Evolutionary conservation across 1,140 invertebrate genomes (phyloP), one percentile per base, ranked within the genome.

Genomic region (Asbolus verrucosus): DNA sequence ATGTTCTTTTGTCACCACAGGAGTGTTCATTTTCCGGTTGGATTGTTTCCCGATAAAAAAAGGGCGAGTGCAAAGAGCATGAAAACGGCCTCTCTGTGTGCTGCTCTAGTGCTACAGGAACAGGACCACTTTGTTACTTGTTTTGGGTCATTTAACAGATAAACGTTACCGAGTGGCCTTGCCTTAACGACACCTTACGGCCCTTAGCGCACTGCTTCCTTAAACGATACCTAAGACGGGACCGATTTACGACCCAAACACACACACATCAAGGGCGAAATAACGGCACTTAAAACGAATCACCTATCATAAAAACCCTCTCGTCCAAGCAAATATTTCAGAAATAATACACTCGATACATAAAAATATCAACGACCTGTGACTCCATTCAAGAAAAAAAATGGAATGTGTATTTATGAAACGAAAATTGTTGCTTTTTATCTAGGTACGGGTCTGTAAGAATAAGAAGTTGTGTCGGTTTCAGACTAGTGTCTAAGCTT

Each of bases 11-110:
- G 79, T 81, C 78, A 77, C 78, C 77, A 75, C 77, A 76, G 76
- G 77, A 80, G 73, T 72, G 75, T 79, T 81, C 78, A 81, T 81
- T 81, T 81, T 81, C 79, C 79, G 78, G 75, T 81, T 67, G 78
- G 78, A 80, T 79, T 81, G 65, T 59, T 54, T 30, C 43, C 76
- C 77, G 78, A 79, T 78, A 78, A 79, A 79, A 81, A 80, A 69
- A 69, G 71, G 71, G 70, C 73, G 73, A 60, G 74, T 68, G 50
- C 71, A 72, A 67, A 68, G 71, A 76, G 62, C 71, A 75, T 76
- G 73, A 76, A 77, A 77, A 75, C 63, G 71, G 71, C 68, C 71
- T 63, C 69, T 50, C 65, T 66, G 69, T 62, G 61, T 62, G 36
- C 60, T 62, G 31, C 59, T 61, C 15, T 63, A 21, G 18, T 63